A percentile compares a stretch with the other conserved stretches of the same genome.
phyloP scores from a whole-genome alignment of 2,797 vertebrate genomes.

The Lemur catta region DNA sequence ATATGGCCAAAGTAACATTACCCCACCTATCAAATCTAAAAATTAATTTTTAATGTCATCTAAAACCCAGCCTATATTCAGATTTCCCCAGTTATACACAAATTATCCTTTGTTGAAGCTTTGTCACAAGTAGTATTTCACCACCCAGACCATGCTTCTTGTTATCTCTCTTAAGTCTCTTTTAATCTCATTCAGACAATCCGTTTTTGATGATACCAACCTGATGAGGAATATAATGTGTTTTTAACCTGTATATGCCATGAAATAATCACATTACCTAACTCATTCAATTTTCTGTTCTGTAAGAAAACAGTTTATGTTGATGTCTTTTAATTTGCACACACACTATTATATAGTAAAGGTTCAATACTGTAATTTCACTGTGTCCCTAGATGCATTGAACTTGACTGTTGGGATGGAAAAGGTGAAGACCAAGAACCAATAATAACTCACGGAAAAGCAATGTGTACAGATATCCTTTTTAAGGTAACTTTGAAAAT shows the following conservation, averaged over 20 bases:
- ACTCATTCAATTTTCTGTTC: not conserved
- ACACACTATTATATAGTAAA: not conserved
- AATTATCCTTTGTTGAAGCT: not conserved
- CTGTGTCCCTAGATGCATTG: slow-evolving; percentile 90
- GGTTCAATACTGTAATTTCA: not conserved
- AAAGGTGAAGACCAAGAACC: slow-evolving; percentile 99
- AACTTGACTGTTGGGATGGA: slow-evolving; percentile 99
- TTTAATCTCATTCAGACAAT: not conserved
- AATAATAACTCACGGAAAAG: slow-evolving; percentile 98
- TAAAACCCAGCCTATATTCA: not conserved
- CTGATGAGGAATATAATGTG: not conserved
- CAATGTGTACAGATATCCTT: slow-evolving; percentile 99
- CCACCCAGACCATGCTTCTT: not conserved
- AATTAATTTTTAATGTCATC: not conserved
- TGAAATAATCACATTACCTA: not conserved
- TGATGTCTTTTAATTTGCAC: not conserved
- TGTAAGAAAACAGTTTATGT: not conserved
- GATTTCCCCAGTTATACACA: not conserved
- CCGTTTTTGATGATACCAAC: not conserved
- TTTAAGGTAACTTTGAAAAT: slow-evolving; percentile 91
- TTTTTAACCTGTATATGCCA: not conserved
- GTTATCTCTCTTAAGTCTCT: not conserved
- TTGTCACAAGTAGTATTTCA: not conserved
- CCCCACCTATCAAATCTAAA: not conserved
- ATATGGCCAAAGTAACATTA: not conserved